A percentile compares a stretch with the other conserved stretches of the same genome.
These are phyloP conservation scores for Chlamydotis undulata DNA, from an alignment of 2,113 vertebrate species.

Conservation along the genomic window DNA sequence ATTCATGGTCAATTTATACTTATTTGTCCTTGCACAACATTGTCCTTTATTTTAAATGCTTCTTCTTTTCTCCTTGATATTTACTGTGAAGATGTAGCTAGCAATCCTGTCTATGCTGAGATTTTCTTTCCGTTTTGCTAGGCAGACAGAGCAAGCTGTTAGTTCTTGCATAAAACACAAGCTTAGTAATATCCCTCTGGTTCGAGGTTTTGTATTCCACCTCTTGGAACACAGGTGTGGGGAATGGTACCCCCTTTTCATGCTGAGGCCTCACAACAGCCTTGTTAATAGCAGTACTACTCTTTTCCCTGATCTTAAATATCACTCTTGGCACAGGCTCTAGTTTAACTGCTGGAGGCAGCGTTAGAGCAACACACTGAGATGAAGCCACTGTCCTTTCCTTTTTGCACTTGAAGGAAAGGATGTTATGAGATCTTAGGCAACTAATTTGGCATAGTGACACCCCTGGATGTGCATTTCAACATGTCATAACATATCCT, in stretches of 20 bases:
- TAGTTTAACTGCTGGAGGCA: neutral
- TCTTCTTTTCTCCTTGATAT: conserved; percentile 26
- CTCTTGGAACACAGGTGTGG: neutral
- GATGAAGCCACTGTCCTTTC: neutral
- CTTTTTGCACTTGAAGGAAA: neutral
- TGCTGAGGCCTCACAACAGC: neutral
- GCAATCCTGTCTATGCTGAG: neutral
- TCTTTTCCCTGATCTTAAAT: neutral
- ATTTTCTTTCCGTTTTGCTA: neutral
- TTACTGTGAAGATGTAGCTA: neutral
- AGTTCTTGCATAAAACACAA: neutral
- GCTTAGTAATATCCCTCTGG: neutral
- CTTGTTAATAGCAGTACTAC: neutral
- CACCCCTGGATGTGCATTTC: neutral
- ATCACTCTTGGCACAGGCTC: neutral
- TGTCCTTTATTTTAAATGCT: conserved; percentile 51
- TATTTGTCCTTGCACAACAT: conserved; percentile 51
- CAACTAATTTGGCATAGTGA: neutral
- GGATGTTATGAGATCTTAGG: neutral
- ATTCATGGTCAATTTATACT: conserved; percentile 64
- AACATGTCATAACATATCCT: fast-evolving
- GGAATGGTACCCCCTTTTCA: neutral
- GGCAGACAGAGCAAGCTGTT: neutral
- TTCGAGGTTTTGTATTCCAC: neutral
- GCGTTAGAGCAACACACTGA: neutral